phyloP scores from a whole-genome alignment of 2,888 invertebrate species.

The Macaria liturata region DNA sequence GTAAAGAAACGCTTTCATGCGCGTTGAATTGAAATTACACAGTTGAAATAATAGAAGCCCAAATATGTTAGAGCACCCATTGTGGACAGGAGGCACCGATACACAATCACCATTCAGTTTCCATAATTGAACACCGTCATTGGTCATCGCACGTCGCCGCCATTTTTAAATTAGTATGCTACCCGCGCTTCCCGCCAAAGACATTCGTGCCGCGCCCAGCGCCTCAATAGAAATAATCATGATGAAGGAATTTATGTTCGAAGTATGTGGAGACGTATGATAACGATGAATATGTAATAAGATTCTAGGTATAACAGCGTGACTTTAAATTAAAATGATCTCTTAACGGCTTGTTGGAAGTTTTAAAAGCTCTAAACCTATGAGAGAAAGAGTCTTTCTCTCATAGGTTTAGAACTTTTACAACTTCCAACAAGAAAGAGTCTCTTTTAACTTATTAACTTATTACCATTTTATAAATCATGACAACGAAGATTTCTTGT shows the following conservation, averaged over 20 bases:
- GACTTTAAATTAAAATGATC: constrained; percentile 18
- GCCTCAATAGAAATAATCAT: constrained; percentile 77
- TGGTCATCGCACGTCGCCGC: constrained; percentile 59
- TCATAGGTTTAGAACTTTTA: too few relatives aligned
- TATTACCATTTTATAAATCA: too few relatives aligned
- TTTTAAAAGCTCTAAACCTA: neutral
- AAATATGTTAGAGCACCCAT: constrained; percentile 66
- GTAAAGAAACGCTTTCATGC: constrained; percentile 39
- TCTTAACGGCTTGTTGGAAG: constrained; percentile 13
- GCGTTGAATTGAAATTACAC: constrained; percentile 45
- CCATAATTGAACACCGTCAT: constrained; percentile 56
- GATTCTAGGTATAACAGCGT: constrained; percentile 31
- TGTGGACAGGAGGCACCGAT: constrained; percentile 54
- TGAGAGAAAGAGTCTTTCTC: too few relatives aligned
- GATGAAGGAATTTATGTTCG: constrained; percentile 74
- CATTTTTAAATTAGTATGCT: constrained; percentile 66
- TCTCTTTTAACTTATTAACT: too few relatives aligned
- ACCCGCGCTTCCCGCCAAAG: constrained; percentile 69
- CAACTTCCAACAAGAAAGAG: too few relatives aligned
- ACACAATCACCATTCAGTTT: constrained; percentile 53
- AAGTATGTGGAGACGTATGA: constrained; percentile 31
- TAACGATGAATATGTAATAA: constrained; percentile 27
- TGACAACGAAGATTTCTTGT: too few relatives aligned
- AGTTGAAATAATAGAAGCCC: constrained; percentile 47
- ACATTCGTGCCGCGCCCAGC: constrained; percentile 73